Evolutionary conservation across 2,797 vertebrate genomes (phyloP).

Genomic region (Neosilurus mollespiculum): DNA sequence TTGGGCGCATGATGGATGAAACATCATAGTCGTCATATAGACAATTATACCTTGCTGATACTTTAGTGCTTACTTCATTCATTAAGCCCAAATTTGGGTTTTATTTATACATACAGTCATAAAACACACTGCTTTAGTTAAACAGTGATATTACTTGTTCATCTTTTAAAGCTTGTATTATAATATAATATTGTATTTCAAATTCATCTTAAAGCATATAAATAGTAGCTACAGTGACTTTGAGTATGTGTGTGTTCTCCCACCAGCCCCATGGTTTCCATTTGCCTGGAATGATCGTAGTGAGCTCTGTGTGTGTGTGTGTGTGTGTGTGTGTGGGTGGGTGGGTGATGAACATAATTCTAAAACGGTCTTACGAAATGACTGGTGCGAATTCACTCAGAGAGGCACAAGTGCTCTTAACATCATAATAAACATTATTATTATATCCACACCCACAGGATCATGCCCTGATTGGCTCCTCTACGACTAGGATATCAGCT

Average conservation of each 20-base stretch:
- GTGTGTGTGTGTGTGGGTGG: too few relatives aligned
- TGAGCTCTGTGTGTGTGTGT: too few relatives aligned
- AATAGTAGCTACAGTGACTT: neutral
- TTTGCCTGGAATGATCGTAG: slow-evolving; percentile 20
- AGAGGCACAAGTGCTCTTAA: too few relatives aligned
- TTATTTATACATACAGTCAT: neutral
- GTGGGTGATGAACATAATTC: too few relatives aligned
- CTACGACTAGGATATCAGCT: too few relatives aligned
- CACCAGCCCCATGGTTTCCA: slow-evolving; percentile 34
- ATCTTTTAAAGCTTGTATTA: neutral
- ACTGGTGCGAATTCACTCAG: too few relatives aligned
- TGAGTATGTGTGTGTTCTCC: neutral
- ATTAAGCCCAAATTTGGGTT: neutral
- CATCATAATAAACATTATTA: too few relatives aligned
- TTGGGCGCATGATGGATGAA: neutral
- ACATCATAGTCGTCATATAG: neutral
- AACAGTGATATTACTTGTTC: neutral
- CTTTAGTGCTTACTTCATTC: neutral
- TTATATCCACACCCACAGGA: too few relatives aligned
- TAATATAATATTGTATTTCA: neutral
- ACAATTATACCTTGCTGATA: neutral
- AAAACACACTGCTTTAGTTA: neutral
- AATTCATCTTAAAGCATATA: neutral
- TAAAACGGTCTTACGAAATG: too few relatives aligned
- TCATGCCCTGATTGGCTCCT: too few relatives aligned